Conservation (phyloP, 1,140 invertebrate genomes). For the Nasonia vitripennis region DNA sequence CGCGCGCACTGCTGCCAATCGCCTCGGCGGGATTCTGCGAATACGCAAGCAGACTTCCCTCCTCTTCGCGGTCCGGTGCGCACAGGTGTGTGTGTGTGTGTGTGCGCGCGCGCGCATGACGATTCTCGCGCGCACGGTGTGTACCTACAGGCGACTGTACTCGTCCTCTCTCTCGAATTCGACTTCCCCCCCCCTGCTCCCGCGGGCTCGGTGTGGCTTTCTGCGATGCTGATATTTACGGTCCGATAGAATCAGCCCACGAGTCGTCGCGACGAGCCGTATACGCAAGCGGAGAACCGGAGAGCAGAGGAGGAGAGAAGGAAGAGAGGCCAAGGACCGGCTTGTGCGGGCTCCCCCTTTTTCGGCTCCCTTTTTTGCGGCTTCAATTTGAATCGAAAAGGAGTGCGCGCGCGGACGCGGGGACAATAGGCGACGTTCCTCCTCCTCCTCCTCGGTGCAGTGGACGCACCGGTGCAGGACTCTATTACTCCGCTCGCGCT, state of each 20-base stretch:
- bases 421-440: slow-evolving; percentile 68
- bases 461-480: not conserved
- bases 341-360: slow-evolving; percentile 59
- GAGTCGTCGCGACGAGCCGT: slow-evolving; percentile 63
- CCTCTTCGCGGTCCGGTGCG: not conserved
- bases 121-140: not conserved
- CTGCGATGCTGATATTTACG: slow-evolving; percentile 69
- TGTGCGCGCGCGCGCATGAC: not conserved
- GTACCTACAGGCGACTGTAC: too few relatives aligned
- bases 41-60: not conserved
- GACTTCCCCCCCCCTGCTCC: not conserved
- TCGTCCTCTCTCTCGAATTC: not conserved
- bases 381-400: slow-evolving; percentile 74
- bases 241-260: slow-evolving; percentile 71
- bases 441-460: slow-evolving; percentile 52
- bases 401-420: slow-evolving; percentile 69
- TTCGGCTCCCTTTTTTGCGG: slow-evolving; percentile 66
- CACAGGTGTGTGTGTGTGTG: not conserved
- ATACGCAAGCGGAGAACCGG: slow-evolving; percentile 57
- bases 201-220: not conserved
- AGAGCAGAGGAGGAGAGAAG: slow-evolving; percentile 18
- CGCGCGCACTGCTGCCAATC: not conserved
- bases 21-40: slow-evolving; percentile 16
- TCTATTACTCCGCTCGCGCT: not conserved
- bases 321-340: slow-evolving; percentile 56